These are phyloP conservation scores for Ptiloglossa arizonensis DNA, from an alignment of 1,140 invertebrate genomes.

Conservation along the genomic window DNA sequence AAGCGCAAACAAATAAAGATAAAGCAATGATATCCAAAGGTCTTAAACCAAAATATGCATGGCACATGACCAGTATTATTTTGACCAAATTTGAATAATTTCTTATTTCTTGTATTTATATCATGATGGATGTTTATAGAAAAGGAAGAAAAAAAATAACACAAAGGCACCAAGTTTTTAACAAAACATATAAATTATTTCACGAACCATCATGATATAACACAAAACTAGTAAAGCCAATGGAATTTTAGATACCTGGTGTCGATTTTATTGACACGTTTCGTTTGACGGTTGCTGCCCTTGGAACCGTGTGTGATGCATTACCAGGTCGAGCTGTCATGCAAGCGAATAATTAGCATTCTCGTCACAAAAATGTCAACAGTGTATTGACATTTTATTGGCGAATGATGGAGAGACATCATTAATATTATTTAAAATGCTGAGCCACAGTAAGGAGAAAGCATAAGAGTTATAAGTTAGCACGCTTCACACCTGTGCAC, in stretches of 20 bases:
- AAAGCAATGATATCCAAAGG: constrained; percentile 10
- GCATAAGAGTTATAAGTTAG: constrained; percentile 44
- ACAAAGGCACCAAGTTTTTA: neutral
- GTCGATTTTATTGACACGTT: constrained; percentile 69
- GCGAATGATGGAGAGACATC: constrained; percentile 1
- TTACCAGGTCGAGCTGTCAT: constrained; percentile 76
- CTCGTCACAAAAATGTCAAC: constrained; percentile 49
- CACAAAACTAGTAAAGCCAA: constrained; percentile 48
- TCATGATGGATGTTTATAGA: neutral
- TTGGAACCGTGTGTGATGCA: constrained; percentile 58
- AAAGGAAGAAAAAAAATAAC: neutral
- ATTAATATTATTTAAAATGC: constrained; percentile 38
- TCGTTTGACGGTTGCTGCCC: constrained; percentile 71
- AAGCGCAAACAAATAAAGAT: constrained; percentile 22
- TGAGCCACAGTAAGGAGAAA: constrained; percentile 47
- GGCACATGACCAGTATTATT: neutral
- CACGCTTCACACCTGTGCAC: constrained; percentile 29
- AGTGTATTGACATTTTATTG: constrained; percentile 46
- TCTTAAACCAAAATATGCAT: neutral
- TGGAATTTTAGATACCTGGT: constrained; percentile 67
- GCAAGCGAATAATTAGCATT: constrained; percentile 71
- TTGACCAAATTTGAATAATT: constrained; percentile 1
- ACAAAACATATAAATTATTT: neutral
- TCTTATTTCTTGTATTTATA: constrained; percentile 15
- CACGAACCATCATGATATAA: constrained; percentile 5